These are phyloP conservation scores for Vannuccia rotundouncinata DNA, from an alignment of 2,888 invertebrate species.

Conservation along the genomic window DNA sequence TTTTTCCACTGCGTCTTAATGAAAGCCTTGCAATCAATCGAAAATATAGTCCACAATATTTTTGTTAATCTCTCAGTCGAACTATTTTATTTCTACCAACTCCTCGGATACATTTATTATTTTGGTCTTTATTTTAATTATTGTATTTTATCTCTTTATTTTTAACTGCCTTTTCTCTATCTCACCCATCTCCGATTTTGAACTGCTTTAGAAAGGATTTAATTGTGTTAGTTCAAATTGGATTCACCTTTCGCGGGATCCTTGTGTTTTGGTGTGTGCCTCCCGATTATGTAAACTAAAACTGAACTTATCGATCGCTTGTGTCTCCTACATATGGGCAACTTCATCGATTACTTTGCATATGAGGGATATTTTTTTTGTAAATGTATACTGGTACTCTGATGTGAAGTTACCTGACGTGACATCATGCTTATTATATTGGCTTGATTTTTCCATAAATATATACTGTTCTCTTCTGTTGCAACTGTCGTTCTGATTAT, in stretches of 20 bases:
- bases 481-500: neutral
- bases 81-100: too few species aligned
- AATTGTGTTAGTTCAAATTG: too few species aligned
- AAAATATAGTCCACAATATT: too few species aligned
- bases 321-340: neutral
- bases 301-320: neutral
- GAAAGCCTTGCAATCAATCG: neutral
- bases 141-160: too few species aligned
- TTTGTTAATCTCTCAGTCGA: too few species aligned
- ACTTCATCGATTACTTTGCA: neutral
- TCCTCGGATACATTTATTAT: too few species aligned
- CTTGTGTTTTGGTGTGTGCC: too few species aligned
- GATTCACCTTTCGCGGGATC: too few species aligned
- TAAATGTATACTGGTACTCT: neutral
- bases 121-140: too few species aligned
- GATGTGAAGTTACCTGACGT: neutral
- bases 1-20: neutral
- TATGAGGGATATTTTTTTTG: neutral
- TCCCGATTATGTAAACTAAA: neutral
- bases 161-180: too few species aligned
- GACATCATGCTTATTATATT: neutral
- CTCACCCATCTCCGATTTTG: too few species aligned
- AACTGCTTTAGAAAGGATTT: too few species aligned
- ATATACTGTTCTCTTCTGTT: neutral
- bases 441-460: neutral